Evolutionary conservation across 2,888 invertebrate species (phyloP).

Genomic region (Onthophagus sagittarius): DNA sequence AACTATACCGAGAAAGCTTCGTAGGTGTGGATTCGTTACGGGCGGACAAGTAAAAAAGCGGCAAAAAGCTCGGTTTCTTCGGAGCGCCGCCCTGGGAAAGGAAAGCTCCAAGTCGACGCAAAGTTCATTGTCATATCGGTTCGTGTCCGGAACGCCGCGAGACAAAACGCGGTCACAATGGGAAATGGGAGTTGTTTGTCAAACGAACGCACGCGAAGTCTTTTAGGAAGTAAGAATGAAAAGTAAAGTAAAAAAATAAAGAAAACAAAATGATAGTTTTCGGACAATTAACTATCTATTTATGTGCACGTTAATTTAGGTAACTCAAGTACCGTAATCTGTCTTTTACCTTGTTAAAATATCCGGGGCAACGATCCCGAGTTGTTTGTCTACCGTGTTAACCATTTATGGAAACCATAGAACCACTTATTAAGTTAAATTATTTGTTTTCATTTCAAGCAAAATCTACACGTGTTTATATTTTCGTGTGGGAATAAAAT

Average conservation of each 20-base stretch:
- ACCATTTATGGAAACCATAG: background rate
- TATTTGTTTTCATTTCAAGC: too few species aligned
- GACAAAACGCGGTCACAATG: background rate
- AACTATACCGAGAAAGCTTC: slow-evolving; percentile 19
- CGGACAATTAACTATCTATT: slow-evolving; percentile 4
- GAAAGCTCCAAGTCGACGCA: slow-evolving; percentile 3
- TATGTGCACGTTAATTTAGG: slow-evolving; percentile 2
- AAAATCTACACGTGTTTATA: too few species aligned
- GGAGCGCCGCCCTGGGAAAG: slow-evolving; percentile 3
- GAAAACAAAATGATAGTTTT: background rate
- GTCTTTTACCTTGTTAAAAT: background rate
- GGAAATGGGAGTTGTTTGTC: background rate
- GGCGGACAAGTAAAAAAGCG: slow-evolving; percentile 18
- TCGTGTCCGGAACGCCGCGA: background rate
- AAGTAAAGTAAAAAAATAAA: background rate
- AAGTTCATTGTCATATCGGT: slow-evolving; percentile 6
- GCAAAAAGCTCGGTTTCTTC: slow-evolving; percentile 6
- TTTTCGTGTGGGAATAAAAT: background rate
- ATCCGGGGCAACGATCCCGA: background rate
- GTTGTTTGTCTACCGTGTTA: background rate
- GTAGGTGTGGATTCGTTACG: slow-evolving; percentile 27
- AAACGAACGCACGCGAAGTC: background rate
- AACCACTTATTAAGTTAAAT: background rate
- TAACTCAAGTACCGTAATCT: background rate
- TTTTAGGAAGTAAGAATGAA: background rate